Evolutionary conservation across 2,113 vertebrate species (phyloP).

Genomic region (Scatophagus argus): DNA sequence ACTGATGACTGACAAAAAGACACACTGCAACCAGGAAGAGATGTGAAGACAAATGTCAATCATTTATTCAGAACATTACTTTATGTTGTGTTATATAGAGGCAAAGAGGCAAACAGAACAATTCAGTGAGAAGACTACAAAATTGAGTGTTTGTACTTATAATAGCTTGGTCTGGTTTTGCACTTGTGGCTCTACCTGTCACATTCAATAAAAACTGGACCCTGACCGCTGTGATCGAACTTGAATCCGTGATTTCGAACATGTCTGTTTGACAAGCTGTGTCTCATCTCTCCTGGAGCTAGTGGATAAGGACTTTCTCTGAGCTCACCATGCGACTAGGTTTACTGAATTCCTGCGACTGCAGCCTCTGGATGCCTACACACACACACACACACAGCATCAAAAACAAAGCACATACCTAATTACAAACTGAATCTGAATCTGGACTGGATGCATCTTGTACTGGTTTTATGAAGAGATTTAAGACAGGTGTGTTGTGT

Average conservation of each 20-base stretch:
- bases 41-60: not conserved
- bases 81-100: constrained; percentile 19
- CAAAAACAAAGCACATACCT: not conserved
- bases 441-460: too few relatives aligned
- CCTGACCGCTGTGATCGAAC: not conserved
- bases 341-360: constrained; percentile 50
- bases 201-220: not conserved
- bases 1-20: not conserved
- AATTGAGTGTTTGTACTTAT: not conserved
- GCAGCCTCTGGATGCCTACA: constrained; percentile 70
- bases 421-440: too few relatives aligned
- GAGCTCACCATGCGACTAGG: constrained; percentile 53
- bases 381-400: constrained; percentile 10
- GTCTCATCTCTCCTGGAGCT: constrained; percentile 67
- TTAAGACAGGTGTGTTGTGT: too few relatives aligned
- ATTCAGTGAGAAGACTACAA: not conserved
- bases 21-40: constrained; percentile 15
- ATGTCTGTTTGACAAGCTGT: not conserved
- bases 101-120: not conserved
- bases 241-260: not conserved
- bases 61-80: constrained; percentile 29
- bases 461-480: too few relatives aligned
- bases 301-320: constrained; percentile 70
- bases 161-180: too few relatives aligned
- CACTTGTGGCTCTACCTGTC: not conserved